These are phyloP conservation scores for Amorpha juglandis DNA, from an alignment of 2,888 invertebrate species.

Conservation along the genomic window DNA sequence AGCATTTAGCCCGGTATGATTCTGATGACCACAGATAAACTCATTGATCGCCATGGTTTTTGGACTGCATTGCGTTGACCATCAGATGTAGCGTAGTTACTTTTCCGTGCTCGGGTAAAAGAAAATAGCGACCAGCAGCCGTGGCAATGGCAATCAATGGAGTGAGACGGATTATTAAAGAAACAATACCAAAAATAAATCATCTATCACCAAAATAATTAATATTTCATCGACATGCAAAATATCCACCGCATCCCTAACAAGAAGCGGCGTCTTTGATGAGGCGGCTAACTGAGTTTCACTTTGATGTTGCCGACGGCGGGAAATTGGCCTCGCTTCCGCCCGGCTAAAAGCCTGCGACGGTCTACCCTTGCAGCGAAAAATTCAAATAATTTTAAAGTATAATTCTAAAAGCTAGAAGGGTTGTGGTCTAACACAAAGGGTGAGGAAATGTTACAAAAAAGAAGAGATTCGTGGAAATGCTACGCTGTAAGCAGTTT, in stretches of 20 bases:
- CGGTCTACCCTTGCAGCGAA: not conserved
- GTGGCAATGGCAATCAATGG: too few species aligned
- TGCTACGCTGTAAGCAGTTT: too few species aligned
- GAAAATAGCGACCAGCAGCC: too few species aligned
- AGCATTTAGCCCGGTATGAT: too few species aligned
- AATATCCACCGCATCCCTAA: conserved; percentile 44
- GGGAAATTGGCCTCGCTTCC: conserved; percentile 67
- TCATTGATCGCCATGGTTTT: too few species aligned
- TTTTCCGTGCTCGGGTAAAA: too few species aligned
- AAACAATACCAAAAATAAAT: not conserved
- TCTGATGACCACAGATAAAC: too few species aligned
- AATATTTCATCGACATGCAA: conserved; percentile 7
- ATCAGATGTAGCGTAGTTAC: too few species aligned
- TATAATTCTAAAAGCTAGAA: conserved; percentile 7
- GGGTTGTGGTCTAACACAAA: not conserved
- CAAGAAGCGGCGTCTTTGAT: conserved; percentile 62
- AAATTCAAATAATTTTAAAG: conserved; percentile 21
- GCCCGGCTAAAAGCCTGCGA: conserved; percentile 28
- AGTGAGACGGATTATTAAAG: not conserved
- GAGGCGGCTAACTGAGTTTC: conserved; percentile 75
- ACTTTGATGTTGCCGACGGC: conserved; percentile 69
- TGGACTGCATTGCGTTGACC: too few species aligned
- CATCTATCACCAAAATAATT: not conserved
- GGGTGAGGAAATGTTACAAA: not conserved
- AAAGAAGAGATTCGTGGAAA: not conserved